Percentiles rank a stretch among this genome's conserved stretches.
Evolutionary conservation across 2,888 invertebrate species (phyloP).

Genomic region (Harpalus rufipes): DNA sequence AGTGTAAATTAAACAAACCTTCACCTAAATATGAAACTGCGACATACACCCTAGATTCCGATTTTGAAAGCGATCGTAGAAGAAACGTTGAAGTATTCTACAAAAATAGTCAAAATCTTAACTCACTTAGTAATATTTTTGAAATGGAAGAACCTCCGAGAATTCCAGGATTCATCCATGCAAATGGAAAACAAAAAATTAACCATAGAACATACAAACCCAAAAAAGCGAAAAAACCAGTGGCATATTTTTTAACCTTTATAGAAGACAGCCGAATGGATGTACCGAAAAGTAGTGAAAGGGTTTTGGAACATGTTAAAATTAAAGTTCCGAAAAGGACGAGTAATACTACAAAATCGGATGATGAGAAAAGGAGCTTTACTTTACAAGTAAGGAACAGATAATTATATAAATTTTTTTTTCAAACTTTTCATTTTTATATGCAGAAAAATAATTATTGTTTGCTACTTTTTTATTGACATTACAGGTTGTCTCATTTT

Average conservation of each 20-base stretch:
- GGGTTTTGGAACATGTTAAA: slow-evolving; percentile 49
- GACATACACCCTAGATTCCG: neutral
- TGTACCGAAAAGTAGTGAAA: slow-evolving; percentile 12
- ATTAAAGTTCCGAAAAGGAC: slow-evolving; percentile 68
- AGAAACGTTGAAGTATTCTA: slow-evolving; percentile 34
- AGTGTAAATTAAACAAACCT: slow-evolving; percentile 33
- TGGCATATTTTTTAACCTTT: slow-evolving; percentile 61
- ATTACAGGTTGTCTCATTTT: no score
- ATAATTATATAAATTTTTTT: neutral
- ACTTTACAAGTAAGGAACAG: neutral
- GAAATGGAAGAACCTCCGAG: slow-evolving; percentile 4
- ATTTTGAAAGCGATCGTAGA: neutral
- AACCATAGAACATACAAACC: slow-evolving; percentile 1
- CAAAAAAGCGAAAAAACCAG: neutral
- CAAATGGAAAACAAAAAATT: slow-evolving; percentile 4
- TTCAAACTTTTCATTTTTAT: no score
- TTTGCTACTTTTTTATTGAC: no score
- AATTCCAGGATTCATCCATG: neutral
- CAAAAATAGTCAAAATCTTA: slow-evolving; percentile 23
- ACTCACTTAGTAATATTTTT: slow-evolving; percentile 2
- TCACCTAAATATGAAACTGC: neutral
- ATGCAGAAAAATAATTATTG: no score
- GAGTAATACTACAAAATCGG: slow-evolving; percentile 19
- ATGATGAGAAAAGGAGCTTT: neutral
- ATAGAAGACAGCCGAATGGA: slow-evolving; percentile 29